Evolutionary conservation across 2,113 vertebrate genomes (phyloP), one percentile per base, ranked within the genome.

Genomic region (Brevimyrus niger): DNA sequence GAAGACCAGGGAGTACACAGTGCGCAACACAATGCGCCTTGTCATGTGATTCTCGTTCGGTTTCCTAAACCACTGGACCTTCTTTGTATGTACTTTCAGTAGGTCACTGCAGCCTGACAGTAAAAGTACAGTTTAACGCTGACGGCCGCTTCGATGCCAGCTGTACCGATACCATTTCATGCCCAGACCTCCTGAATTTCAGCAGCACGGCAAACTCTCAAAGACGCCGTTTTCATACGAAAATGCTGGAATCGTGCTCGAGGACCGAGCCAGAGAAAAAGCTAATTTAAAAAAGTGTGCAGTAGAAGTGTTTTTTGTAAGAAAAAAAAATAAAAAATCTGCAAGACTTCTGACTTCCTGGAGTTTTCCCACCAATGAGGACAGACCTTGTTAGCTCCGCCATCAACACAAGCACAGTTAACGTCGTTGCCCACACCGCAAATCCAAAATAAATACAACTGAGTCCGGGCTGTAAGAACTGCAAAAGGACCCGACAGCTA

Each of bases 21-120:
- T 50, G 15, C 19, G 58, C 2, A 53, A 76, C 31, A 87, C 89
- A 87, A 90, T 53, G 61, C 50, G 15, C 35, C 69, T 88, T 88
- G 65, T 51, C 47, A 51, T 51, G 58, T 19, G 35, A 31, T 86
- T 55, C 76, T 76, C 46, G 0, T 44, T 42, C 1, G 7, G 3
- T 55, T 51, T 27, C 27, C 21, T 82, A 58, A 19, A 76, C 86
- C 27, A 42, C 35, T 44, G 47, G 85, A 76, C 17, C 44, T 19
- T 53, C 69, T 35, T 27, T 73, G 23, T 50, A 21, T 61, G 21
- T n/a, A 51, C 46, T 42, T 61, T 61, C 51, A 86, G 38, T 42
- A 46, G 35, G 83, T 61, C 50, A 44, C 82, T 13, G 35, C 21
- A 86, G 69, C 7, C 42, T 69, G 55, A 86, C 82, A 65, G 82